Conservation (phyloP, 2,797 vertebrate genomes). For the Myotis planiceps region DNA sequence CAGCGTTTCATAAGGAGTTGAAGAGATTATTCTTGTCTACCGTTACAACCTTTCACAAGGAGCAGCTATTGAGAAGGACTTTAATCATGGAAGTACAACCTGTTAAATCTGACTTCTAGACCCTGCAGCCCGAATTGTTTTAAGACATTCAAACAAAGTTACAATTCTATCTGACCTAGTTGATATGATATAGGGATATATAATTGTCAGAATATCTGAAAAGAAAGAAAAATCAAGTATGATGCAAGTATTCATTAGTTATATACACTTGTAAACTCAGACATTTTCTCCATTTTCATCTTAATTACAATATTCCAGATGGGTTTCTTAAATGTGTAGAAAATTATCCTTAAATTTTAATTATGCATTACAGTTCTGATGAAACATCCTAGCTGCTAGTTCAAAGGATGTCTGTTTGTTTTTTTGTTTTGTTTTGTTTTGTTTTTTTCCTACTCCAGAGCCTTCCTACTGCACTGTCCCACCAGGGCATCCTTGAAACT, state of each 20-base stretch:
- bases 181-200: background rate
- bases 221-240: background rate
- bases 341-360: background rate
- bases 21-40: background rate
- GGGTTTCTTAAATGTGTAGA: background rate
- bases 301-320: conserved; percentile 34
- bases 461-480: background rate
- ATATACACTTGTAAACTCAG: background rate
- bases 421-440: background rate
- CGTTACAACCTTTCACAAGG: background rate
- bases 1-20: background rate
- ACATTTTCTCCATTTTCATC: conserved; percentile 13
- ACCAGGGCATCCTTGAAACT: background rate
- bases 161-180: background rate
- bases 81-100: background rate
- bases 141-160: background rate
- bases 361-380: background rate
- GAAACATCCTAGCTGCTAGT: background rate
- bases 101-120: conserved; percentile 3
- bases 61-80: background rate
- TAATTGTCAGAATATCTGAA: background rate
- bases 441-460: background rate
- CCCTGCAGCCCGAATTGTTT: background rate
- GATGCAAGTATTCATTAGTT: background rate
- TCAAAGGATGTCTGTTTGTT: background rate